Evolutionary conservation across 2,797 vertebrate genomes (phyloP), one percentile per base, ranked within the genome.

Genomic region (Alauda arvensis): DNA sequence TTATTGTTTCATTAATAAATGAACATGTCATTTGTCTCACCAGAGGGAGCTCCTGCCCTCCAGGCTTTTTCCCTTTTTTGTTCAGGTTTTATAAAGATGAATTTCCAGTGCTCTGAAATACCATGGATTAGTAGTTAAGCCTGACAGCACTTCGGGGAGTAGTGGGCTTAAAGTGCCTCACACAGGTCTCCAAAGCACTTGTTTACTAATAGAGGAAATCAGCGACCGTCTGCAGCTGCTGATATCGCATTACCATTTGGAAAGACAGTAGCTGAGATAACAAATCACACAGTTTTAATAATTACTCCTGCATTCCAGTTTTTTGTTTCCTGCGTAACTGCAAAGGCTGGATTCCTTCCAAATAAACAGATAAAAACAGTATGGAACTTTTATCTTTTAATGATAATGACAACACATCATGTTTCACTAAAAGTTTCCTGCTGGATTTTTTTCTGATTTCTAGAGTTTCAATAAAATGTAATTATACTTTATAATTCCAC

Each of bases 1-100:
- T 98, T 98, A 98, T 98, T 98, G 97, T 99, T 98, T 98, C 98
- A 96, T 97, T 97, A 98, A 97, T 97, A 98, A 98, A 98, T 98
- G 97, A 98, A 98, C 98, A 98, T 98, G 98, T 99, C 98, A 99
- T 98, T 98, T 98, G 97, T 97, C 98, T 98, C 97, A 98, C 97
- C 97, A 97, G 97, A 97, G 97, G 97, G 97, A 98, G 97, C 97
- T 97, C 96, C 96, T 97, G 96, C 97, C 97, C 97, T 97, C 95
- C 96, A 96, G 97, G 97, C 96, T 96, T 95, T 96, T 97, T 96
- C 94, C 97, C 95, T 96, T 98, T 97, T 97, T 97, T 98, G 97
- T 98, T 98, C 96, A 97, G 97, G 97, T 98, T 97, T 98, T 98
- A 98, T 98, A 98, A 98, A 98, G 97, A 98, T 98, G 97, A 98